Evolutionary conservation across 2,888 invertebrate species (phyloP), one percentile per base, ranked within the genome.

Genomic region (Eilema sororculum): DNA sequence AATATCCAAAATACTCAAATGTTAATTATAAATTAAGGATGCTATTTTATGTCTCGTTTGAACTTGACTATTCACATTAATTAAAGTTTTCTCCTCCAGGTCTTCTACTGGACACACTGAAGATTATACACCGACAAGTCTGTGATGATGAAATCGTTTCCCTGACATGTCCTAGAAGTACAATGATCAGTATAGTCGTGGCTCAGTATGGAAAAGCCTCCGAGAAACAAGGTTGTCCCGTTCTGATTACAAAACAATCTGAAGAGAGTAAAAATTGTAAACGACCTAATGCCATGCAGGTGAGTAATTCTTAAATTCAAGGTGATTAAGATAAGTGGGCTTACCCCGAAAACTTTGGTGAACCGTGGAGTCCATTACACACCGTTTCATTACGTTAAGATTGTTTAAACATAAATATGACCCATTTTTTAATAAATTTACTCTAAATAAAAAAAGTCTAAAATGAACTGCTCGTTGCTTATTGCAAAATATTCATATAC

Each of bases 111-210:
- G 98, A 98, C 76, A 98, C 98, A 13, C 95, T 99, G 85, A 96
- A 98, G 91, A 98, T 98, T 67, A 98, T 98, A 95, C 97, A 98
- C 89, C 96, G 97, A 66, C 97, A 98, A 64, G 98, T 98, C 30
- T 99, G 99, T 93, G 98, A 99, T 90, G 98, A 98, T 68, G 97
- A 98, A 87, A 96, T 96, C 84, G 97, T 99, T 85, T 96, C 97
- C 62, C 95, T 99, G 74, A 97, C 97, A 81, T 99, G 99, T 93
- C 99, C 99, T n/a, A 95, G 96, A 60, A 98, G 98, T 64, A 99
- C 99, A n/a, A 97, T 98, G 82, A 98, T 99, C 89, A 97, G 97
- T 83, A 97, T 99, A 77, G 97, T 98, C 75, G 96, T 98, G 79
- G 98, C 98, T 13, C 98, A 98, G 87, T 99, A 98, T 87, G 98